Evolutionary conservation across 2,888 invertebrate species (phyloP).

Genomic region (Cataglyphis altisquamis): DNA sequence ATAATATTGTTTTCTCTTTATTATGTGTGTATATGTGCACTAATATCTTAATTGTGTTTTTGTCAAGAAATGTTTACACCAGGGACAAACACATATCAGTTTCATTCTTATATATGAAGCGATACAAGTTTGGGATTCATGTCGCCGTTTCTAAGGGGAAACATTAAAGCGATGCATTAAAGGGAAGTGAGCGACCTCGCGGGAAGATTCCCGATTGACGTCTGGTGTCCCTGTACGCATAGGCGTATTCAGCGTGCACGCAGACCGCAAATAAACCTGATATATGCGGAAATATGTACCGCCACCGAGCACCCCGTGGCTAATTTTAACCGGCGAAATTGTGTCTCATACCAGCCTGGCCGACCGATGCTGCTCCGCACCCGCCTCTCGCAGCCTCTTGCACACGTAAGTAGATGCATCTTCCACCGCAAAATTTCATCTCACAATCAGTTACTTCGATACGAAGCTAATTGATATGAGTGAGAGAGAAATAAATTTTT

Average conservation of each 20-base stretch:
- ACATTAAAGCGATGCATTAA: slow-evolving; percentile 25
- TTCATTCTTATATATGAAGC: neutral
- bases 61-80: neutral
- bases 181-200: slow-evolving; percentile 76
- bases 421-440: neutral
- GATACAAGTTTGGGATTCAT: neutral
- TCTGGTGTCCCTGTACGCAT: slow-evolving; percentile 70
- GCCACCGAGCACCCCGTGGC: slow-evolving; percentile 80
- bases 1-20: neutral
- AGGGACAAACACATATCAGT: neutral
- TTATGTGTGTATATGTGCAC: neutral
- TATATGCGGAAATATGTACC: slow-evolving; percentile 85
- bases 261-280: slow-evolving; percentile 82
- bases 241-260: slow-evolving; percentile 69
- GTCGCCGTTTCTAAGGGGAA: too few species aligned
- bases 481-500: neutral
- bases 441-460: neutral
- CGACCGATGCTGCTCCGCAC: slow-evolving; percentile 67
- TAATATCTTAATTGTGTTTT: neutral
- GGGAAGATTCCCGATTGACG: slow-evolving; percentile 73
- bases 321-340: slow-evolving; percentile 83
- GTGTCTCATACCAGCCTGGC: slow-evolving; percentile 82
- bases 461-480: neutral
- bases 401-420: slow-evolving; percentile 45
- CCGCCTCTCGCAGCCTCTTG: slow-evolving; percentile 49